These are phyloP conservation scores for Limnephilus auricula DNA, from an alignment of 2,888 invertebrate species.

Conservation along the genomic window DNA sequence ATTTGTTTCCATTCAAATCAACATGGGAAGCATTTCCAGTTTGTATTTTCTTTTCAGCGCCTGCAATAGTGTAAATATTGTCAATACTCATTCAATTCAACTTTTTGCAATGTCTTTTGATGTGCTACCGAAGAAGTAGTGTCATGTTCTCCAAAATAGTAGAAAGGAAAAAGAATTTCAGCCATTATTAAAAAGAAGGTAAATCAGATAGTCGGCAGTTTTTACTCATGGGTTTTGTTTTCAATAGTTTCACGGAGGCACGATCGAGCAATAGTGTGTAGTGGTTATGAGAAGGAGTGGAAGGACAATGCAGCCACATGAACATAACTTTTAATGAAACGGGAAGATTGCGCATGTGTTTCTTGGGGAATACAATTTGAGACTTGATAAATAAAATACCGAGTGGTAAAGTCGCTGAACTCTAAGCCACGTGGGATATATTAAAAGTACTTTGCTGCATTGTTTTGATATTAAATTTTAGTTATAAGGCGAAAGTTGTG, in stretches of 20 bases:
- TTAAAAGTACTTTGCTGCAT: background rate
- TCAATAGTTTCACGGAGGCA: background rate
- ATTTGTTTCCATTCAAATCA: too few species aligned
- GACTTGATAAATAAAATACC: conserved; percentile 49
- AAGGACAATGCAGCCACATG: conserved; percentile 33
- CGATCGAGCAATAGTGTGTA: background rate
- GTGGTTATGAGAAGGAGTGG: background rate
- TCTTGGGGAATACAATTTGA: conserved; percentile 47
- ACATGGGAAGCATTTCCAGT: too few species aligned
- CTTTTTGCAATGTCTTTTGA: too few species aligned
- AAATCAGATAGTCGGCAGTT: background rate
- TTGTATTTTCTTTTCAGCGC: too few species aligned
- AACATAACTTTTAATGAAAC: conserved; percentile 62
- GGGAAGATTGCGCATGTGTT: conserved; percentile 55
- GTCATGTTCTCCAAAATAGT: background rate
- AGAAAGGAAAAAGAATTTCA: background rate
- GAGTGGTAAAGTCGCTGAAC: background rate
- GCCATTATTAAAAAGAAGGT: background rate
- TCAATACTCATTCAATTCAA: too few species aligned
- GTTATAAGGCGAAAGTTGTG: background rate
- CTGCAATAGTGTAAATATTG: too few species aligned
- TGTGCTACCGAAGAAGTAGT: background rate
- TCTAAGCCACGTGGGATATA: conserved; percentile 13
- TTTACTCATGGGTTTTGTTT: background rate
- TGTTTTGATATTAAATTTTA: background rate